Conservation (phyloP, 2,797 vertebrate genomes). For the Phoeniculus purpureus region DNA sequence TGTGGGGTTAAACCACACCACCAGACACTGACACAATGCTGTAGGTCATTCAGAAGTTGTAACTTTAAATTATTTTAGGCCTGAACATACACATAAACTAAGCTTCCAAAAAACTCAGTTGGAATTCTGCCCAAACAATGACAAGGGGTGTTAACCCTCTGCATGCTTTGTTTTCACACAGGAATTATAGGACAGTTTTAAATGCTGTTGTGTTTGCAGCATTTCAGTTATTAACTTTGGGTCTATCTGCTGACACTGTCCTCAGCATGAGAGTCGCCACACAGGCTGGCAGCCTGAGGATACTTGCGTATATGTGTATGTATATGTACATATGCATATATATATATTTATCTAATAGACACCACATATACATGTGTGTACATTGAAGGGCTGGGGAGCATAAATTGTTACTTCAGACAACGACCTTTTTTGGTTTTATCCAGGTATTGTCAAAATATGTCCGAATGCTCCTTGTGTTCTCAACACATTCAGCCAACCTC, state of each 20-base stretch:
- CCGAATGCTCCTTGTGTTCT: not conserved
- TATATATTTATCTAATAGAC: not conserved
- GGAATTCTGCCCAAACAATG: not conserved
- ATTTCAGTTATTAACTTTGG: not conserved
- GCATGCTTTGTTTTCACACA: not conserved
- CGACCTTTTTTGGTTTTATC: not conserved
- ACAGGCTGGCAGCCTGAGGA: slow-evolving; percentile 4
- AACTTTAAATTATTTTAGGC: slow-evolving; percentile 14
- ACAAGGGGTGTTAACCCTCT: not conserved
- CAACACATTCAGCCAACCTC: not conserved
- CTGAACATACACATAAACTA: not conserved
- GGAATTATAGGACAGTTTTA: not conserved
- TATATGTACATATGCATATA: not conserved
- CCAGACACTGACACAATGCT: not conserved
- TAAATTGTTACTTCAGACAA: slow-evolving; percentile 8
- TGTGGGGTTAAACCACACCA: not conserved
- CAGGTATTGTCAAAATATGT: slow-evolving; percentile 24
- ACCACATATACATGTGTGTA: not conserved
- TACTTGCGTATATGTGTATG: not conserved
- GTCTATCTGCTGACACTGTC: not conserved
- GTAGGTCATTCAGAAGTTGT: slow-evolving; percentile 12
- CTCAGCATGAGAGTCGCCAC: not conserved
- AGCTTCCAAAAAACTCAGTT: not conserved
- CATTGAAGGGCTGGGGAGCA: not conserved
- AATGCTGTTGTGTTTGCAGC: not conserved